phyloP scores from a whole-genome alignment of 1,140 invertebrate genomes.

The Nymphalis io region DNA sequence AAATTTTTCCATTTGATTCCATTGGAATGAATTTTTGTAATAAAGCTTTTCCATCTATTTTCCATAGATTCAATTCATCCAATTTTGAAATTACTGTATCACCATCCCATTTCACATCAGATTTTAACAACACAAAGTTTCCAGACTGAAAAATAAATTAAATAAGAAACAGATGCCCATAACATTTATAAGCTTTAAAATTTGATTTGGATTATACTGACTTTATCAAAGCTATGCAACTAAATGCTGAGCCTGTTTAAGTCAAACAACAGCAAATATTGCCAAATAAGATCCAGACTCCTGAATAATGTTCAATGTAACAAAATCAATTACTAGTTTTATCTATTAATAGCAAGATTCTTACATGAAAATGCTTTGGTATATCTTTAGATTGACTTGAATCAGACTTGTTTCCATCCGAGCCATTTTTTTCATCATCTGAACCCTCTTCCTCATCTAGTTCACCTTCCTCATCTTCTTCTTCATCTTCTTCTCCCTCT shows the following conservation, averaged over 20 bases:
- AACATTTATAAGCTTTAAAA: neutral
- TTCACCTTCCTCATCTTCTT: constrained; percentile 74
- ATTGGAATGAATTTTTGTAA: constrained; percentile 89
- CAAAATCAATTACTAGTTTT: too few species aligned
- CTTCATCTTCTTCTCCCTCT: constrained; percentile 71
- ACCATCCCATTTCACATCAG: constrained; percentile 82
- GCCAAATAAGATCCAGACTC: too few species aligned
- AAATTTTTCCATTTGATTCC: constrained; percentile 85
- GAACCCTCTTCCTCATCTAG: constrained; percentile 78
- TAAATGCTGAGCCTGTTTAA: too few species aligned
- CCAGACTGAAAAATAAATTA: constrained; percentile 81
- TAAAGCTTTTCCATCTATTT: constrained; percentile 90
- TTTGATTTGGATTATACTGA: too few species aligned
- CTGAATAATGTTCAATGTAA: too few species aligned
- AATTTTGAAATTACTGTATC: constrained; percentile 77
- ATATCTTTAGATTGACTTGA: constrained; percentile 80
- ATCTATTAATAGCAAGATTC: constrained; percentile 14
- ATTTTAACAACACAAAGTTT: constrained; percentile 86
- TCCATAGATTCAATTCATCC: constrained; percentile 86
- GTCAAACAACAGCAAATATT: too few species aligned
- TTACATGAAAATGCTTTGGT: constrained; percentile 81
- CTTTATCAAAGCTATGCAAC: too few species aligned
- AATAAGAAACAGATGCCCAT: neutral
- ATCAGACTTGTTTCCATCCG: constrained; percentile 79
- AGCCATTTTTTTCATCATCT: constrained; percentile 80